phyloP scores from a whole-genome alignment of 2,888 invertebrate genomes.

The Zaprionus lineosus region DNA sequence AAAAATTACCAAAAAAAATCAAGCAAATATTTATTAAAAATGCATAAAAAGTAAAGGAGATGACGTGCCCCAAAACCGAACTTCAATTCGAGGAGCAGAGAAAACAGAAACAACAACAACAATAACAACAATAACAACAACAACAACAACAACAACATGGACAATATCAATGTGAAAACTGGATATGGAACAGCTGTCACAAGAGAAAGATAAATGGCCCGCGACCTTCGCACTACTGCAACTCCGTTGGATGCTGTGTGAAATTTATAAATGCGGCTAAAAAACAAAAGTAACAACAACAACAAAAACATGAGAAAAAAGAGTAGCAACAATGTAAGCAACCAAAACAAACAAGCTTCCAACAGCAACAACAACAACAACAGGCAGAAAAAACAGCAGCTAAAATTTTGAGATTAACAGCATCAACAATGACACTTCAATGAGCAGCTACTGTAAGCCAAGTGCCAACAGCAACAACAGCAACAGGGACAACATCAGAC shows the following conservation, averaged over 20 bases:
- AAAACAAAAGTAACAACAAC: conserved; percentile 16
- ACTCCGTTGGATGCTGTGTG: conserved; percentile 48
- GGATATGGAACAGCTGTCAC: conserved; percentile 56
- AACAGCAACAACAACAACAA: conserved; percentile 11
- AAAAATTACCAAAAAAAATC: conserved; percentile 50
- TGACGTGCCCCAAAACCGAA: conserved; percentile 15
- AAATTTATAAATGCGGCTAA: conserved; percentile 47
- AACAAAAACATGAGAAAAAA: conserved; percentile 13
- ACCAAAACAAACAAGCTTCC: conserved; percentile 53
- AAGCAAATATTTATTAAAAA: conserved; percentile 73
- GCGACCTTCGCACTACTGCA: conserved; percentile 71
- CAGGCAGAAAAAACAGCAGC: conserved; percentile 8
- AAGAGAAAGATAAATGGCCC: conserved; percentile 68
- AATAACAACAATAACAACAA: conserved; percentile 17
- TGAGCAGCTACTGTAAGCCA: conserved; percentile 45
- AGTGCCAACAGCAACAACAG: conserved; percentile 11
- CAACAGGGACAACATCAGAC: no score
- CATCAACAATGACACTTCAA: conserved; percentile 27
- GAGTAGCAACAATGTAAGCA: conserved; percentile 4
- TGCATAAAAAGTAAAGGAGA: conserved; percentile 55
- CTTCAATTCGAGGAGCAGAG: no score
- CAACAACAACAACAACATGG: conserved; percentile 8
- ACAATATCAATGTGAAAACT: conserved; percentile 36
- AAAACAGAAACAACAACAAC: background rate
- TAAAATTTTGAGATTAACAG: no score